Conservation (phyloP, 2,888 invertebrate genomes). For the Tanypteryx hageni region DNA sequence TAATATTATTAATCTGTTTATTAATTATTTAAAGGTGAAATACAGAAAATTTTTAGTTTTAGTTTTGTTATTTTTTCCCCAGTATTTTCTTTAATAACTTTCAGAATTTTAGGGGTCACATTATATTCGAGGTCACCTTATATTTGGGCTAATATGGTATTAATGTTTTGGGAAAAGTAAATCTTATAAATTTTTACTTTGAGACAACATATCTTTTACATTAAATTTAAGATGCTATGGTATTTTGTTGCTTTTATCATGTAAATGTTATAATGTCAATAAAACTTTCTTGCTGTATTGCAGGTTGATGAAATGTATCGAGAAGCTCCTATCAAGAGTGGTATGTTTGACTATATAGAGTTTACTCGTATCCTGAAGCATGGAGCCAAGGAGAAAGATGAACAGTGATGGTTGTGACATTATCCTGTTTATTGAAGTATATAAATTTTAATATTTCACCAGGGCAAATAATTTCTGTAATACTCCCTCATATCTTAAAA, state of each 20-base stretch:
- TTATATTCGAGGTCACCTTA: too few species aligned
- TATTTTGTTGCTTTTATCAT: not conserved
- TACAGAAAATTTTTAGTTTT: too few species aligned
- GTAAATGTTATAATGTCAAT: not conserved
- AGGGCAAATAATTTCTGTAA: not conserved
- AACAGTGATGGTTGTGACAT: slow-evolving; percentile 79
- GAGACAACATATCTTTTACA: slow-evolving; percentile 40
- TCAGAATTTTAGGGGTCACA: too few species aligned
- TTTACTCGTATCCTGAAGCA: slow-evolving; percentile 99
- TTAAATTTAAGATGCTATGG: not conserved
- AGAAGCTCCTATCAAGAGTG: slow-evolving; percentile 96
- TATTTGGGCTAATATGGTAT: too few species aligned
- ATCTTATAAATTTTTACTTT: not conserved
- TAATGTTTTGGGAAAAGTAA: too few species aligned
- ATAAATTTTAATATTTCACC: not conserved
- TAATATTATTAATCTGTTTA: too few species aligned
- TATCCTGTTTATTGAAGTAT: not conserved
- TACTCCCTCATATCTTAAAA: not conserved
- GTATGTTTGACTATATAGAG: slow-evolving; percentile 97
- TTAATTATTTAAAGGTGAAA: too few species aligned
- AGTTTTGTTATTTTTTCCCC: too few species aligned
- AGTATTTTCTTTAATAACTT: too few species aligned
- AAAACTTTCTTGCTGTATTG: slow-evolving; percentile 66
- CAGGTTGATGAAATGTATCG: slow-evolving; percentile 97
- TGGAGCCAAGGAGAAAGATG: slow-evolving; percentile 99